Conservation (phyloP, 2,113 vertebrate species). For the Bostrychus sinensis region DNA sequence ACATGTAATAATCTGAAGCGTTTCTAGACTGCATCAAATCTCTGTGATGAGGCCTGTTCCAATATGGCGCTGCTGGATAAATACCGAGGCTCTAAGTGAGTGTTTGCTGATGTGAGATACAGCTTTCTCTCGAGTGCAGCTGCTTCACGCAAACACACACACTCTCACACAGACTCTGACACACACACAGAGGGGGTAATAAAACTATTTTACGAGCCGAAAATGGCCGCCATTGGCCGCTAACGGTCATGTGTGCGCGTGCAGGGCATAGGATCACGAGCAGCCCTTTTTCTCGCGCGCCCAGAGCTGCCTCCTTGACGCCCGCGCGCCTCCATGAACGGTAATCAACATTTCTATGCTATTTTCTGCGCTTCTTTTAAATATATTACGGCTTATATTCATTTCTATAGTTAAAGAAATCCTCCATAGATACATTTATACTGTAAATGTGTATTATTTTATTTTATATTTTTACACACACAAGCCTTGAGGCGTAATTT, state of each 20-base stretch:
- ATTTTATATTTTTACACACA: too few relatives aligned
- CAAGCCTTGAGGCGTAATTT: not conserved
- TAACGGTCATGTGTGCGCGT: conserved; percentile 62
- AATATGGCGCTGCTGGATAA: conserved; percentile 1
- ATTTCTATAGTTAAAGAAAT: too few relatives aligned
- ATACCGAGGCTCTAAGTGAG: not conserved
- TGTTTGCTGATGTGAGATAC: conserved; percentile 16
- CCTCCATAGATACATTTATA: not conserved
- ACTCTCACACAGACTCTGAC: conserved; percentile 14
- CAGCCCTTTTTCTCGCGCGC: conserved; percentile 43
- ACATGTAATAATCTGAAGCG: too few relatives aligned
- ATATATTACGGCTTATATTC: too few relatives aligned
- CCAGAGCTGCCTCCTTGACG: conserved; percentile 32
- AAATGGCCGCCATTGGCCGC: conserved; percentile 57
- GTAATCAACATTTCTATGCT: conserved; percentile 29
- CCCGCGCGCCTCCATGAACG: conserved; percentile 46
- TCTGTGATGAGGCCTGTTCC: not conserved
- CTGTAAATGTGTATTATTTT: not conserved
- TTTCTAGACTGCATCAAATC: too few relatives aligned
- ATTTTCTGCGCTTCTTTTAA: not conserved
- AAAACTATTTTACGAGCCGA: conserved; percentile 56
- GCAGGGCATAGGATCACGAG: conserved; percentile 11
- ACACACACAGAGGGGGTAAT: conserved; percentile 15
- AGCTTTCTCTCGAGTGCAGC: conserved; percentile 45
- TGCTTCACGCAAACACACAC: conserved; percentile 14